Evolutionary conservation across 2,797 vertebrate genomes (phyloP).

Genomic region (Lacerta viridis): DNA sequence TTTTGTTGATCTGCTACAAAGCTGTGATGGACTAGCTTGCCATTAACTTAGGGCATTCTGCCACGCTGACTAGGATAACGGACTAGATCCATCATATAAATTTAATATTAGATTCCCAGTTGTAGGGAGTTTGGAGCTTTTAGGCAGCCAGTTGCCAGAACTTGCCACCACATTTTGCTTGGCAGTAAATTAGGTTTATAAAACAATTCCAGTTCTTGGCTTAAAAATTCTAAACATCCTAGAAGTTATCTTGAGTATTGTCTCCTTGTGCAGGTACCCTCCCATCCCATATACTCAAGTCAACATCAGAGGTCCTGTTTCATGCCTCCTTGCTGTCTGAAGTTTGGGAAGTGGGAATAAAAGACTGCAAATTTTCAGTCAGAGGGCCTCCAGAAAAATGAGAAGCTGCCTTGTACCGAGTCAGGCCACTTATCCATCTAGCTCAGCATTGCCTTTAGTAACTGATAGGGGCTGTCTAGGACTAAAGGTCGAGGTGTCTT

Average conservation of each 20-base stretch:
- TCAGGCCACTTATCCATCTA: too few species aligned
- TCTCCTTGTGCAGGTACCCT: background rate
- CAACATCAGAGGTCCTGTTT: background rate
- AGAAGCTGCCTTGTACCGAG: too few species aligned
- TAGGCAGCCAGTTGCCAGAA: background rate
- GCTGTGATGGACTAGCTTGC: background rate
- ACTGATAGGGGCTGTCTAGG: too few species aligned
- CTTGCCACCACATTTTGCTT: background rate
- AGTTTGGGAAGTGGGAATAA: background rate
- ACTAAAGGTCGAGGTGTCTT: too few species aligned
- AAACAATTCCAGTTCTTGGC: background rate
- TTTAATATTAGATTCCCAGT: background rate
- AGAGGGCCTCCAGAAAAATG: too few species aligned
- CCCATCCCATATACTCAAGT: background rate
- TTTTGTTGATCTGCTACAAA: background rate
- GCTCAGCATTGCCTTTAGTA: too few species aligned
- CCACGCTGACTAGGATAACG: background rate
- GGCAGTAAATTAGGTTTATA: background rate
- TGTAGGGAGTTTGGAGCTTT: background rate
- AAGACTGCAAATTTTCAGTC: background rate
- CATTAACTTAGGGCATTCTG: background rate
- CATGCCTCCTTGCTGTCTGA: background rate
- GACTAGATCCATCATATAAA: background rate
- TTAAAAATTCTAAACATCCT: background rate
- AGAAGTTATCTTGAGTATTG: background rate